These are phyloP conservation scores for Melanotaenia pygmaea DNA, from an alignment of 2,797 vertebrate genomes.

Conservation along the genomic window DNA sequence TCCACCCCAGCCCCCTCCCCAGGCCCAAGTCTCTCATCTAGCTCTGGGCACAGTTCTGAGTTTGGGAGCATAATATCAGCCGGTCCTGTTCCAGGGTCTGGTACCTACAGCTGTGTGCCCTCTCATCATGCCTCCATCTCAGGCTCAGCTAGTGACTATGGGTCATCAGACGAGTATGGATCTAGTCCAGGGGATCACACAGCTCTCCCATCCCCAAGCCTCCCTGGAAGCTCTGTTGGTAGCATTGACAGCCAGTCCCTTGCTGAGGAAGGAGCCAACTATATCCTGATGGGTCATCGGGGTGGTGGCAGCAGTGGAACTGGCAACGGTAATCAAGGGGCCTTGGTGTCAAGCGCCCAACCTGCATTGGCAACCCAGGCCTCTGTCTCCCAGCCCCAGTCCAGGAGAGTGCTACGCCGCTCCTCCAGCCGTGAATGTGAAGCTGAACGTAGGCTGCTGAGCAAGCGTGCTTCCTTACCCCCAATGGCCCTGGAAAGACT, in stretches of 20 bases:
- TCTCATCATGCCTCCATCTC: constrained; percentile 77
- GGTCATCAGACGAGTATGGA: constrained; percentile 87
- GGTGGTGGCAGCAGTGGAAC: constrained; percentile 18
- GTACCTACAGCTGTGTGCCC: constrained; percentile 73
- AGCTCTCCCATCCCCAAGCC: constrained; percentile 68
- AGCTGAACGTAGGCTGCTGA: constrained; percentile 78
- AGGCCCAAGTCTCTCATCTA: constrained; percentile 77
- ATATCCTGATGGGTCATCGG: constrained; percentile 84
- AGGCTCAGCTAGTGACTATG: constrained; percentile 85
- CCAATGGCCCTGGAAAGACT: constrained; percentile 82
- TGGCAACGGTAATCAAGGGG: constrained; percentile 51
- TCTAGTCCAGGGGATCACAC: constrained; percentile 85
- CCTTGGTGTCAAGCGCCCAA: constrained; percentile 54
- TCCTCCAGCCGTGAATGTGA: constrained; percentile 82
- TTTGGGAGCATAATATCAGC: constrained; percentile 66
- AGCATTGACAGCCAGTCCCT: constrained; percentile 73
- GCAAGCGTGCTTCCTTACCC: constrained; percentile 84
- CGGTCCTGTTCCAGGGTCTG: constrained; percentile 54
- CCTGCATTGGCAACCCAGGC: constrained; percentile 53
- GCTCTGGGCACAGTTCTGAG: constrained; percentile 80
- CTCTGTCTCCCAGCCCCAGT: constrained; percentile 61
- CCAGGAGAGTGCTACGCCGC: constrained; percentile 79
- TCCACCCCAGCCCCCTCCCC: constrained; percentile 81
- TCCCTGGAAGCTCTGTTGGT: constrained; percentile 74
- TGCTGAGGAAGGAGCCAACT: constrained; percentile 78